Evolutionary conservation across 2,888 invertebrate genomes (phyloP), one percentile per base, ranked within the genome.

Genomic region (Panzeria rudis): DNA sequence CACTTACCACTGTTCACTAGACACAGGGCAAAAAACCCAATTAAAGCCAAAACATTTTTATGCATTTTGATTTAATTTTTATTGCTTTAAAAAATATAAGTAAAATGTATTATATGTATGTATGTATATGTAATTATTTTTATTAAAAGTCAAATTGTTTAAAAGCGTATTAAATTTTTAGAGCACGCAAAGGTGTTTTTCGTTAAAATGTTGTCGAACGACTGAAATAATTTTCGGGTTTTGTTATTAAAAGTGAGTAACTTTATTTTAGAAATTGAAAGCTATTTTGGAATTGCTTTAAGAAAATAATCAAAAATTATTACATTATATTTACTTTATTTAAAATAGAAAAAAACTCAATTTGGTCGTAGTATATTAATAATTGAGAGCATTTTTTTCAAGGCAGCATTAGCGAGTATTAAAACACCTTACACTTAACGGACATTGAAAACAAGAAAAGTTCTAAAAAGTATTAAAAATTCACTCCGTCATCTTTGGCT

Each of bases 1-100:
- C 82, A 89, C 92, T 91, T 88, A 91, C 91, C 91, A 82, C 88
- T 89, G 83, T 91, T 89, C 87, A 90, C 87, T 17, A 91, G 77
- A 78, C 90, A 90, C 86, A 92, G 61, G 41, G 89, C 87, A 83
- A 91, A 89, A 86, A 92, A 81, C 52, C 89, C 83, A 71, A 88
- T 80, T 79, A 89, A 77, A 64, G 82, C 88, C 62, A 90, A 87
- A 66, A 92, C 83, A 88, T 91, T 88, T 86, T 89, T 89, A 86
- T 90, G 64, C 91, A 92, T 92, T 86, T 88, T 89, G 35, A 38
- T 52, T 62, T 59, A 9, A 0, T 47, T 56, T 47, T 54, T 47
- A 56, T 64, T 72, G 29, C 9, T 56, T 41, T 38, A 38, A 44
- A 15, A 15, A 62, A 47, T 20, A 17, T 15, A 69, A 52, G 3